Conservation (phyloP, 1,140 invertebrate species). For the Arion vulgaris region DNA sequence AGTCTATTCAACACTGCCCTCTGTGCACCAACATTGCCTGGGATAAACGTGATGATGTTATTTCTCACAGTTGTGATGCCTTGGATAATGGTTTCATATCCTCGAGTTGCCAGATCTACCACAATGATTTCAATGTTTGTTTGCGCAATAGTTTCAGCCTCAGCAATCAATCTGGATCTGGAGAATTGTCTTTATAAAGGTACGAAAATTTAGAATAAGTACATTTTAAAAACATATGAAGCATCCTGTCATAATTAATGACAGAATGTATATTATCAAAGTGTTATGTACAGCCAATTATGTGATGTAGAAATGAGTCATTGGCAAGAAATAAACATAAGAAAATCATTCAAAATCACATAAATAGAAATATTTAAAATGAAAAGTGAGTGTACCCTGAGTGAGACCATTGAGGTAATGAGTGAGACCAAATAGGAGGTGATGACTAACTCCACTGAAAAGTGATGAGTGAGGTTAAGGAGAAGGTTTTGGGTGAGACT, state of each 20-base stretch:
- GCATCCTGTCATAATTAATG: not conserved
- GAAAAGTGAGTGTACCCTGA: too few species aligned
- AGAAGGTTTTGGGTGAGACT: too few species aligned
- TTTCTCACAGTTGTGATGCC: conserved; percentile 18
- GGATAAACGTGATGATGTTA: conserved; percentile 1
- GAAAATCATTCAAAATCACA: too few species aligned
- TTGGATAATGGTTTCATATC: conserved; percentile 26
- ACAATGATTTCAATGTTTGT: conserved; percentile 37
- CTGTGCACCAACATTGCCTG: not conserved
- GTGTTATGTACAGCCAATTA: not conserved
- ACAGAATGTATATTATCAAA: not conserved
- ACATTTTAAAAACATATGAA: not conserved
- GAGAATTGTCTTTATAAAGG: not conserved
- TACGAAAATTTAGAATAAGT: not conserved
- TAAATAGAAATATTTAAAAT: too few species aligned
- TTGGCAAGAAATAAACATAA: too few species aligned
- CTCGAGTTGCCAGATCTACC: conserved; percentile 36
- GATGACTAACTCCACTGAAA: too few species aligned
- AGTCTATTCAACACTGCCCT: not conserved
- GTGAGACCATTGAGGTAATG: too few species aligned
- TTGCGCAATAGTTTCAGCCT: conserved; percentile 23
- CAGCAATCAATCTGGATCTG: conserved; percentile 35
- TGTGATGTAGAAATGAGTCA: too few species aligned
- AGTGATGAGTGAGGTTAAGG: too few species aligned
- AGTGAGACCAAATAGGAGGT: too few species aligned